Evolutionary conservation across 1,140 invertebrate genomes (phyloP).

Genomic region (Drosophila takahashii): DNA sequence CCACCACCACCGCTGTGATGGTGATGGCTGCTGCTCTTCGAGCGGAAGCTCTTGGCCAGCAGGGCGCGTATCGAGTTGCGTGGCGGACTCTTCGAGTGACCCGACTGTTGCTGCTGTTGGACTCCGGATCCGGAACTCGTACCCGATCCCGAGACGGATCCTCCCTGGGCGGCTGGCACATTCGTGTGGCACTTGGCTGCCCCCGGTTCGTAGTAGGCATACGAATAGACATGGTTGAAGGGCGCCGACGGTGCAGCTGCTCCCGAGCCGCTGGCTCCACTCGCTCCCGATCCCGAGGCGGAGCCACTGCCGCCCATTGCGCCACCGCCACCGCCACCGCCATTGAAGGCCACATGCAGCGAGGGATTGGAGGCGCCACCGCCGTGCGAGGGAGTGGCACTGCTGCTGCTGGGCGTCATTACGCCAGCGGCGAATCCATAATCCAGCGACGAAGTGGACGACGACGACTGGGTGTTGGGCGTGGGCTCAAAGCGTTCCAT

Average conservation of each 20-base stretch:
- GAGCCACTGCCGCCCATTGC: constrained; percentile 61
- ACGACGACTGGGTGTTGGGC: constrained; percentile 65
- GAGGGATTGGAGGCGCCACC: constrained; percentile 60
- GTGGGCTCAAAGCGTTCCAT: constrained; percentile 87
- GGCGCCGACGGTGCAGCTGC: constrained; percentile 55
- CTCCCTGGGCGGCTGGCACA: constrained; percentile 84
- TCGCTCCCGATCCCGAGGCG: constrained; percentile 19
- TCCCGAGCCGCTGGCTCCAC: constrained; percentile 75
- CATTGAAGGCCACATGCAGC: constrained; percentile 69
- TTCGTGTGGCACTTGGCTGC: constrained; percentile 86
- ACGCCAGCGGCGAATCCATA: constrained; percentile 81
- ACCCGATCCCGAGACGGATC: constrained; percentile 8
- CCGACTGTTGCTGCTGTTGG: constrained; percentile 18
- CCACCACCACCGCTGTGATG: no score
- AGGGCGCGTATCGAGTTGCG: constrained; percentile 83
- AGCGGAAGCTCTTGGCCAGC: constrained; percentile 78
- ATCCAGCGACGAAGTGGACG: constrained; percentile 76
- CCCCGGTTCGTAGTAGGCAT: constrained; percentile 91
- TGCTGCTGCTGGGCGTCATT: constrained; percentile 68
- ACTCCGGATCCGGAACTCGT: constrained; percentile 1
- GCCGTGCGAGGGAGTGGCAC: constrained; percentile 65
- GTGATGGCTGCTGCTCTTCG: constrained; percentile 58
- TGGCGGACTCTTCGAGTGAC: constrained; percentile 79
- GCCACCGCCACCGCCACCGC: constrained; percentile 14
- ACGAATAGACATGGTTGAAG: constrained; percentile 88